Evolutionary conservation across 2,888 invertebrate genomes (phyloP), one percentile per base, ranked within the genome.

Genomic region (Nomada fabriciana): DNA sequence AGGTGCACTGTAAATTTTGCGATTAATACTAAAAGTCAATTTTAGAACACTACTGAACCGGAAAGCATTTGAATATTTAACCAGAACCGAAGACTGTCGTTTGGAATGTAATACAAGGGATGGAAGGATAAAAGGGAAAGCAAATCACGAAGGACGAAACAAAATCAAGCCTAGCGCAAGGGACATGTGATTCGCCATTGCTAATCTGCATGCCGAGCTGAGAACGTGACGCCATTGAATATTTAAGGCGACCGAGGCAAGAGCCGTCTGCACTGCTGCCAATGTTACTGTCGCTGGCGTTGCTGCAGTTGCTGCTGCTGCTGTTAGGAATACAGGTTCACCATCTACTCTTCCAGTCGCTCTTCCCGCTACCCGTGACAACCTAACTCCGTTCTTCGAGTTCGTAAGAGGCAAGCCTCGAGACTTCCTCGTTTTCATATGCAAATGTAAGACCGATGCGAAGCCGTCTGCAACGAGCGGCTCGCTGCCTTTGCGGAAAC

Each of bases 391-490:
- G 79, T 84, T 85, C 90, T 90, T 90, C 90, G 89, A 86, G 89
- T 90, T 88, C 90, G 88, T 92, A 91, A 92, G 92, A 91, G 91
- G 90, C 89, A 88, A 91, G 90, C 90, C 88, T 89, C 88, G 89
- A 92, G 92, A 92, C 91, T 91, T 90, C 90, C 91, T 91, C 92
- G 92, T 92, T 93, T 92, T 93, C 92, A 93, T 91, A 93, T 93
- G 93, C 92, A 93, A 93, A 93, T 93, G 88, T 82, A 83, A 80
- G 82, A 80, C 68, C 84, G 76, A 73, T 65, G 84, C 86, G 88
- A 89, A 90, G 83, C 89, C 84, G 87, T 89, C 89, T 86, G 81
- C 88, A 80, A 60, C 70, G 70, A 73, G 76, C 57, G 57, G 85
- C 86, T 85, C 83, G 82, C 85, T 85, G 80, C 82, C 87, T 65